Conservation (phyloP, 2,797 vertebrate species). For the Gallinago solitaria region DNA sequence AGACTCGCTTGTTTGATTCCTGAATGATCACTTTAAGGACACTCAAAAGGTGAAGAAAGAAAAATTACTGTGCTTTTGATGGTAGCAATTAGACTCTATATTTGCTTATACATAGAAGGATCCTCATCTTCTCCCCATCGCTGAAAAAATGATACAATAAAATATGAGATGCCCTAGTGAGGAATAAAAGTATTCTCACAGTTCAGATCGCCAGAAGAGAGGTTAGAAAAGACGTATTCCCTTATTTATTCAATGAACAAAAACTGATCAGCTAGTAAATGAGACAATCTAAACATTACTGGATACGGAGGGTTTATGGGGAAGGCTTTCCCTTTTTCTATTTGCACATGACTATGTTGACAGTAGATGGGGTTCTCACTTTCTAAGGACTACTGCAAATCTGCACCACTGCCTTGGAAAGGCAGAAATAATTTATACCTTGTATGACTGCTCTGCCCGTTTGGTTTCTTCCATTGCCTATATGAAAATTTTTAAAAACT, state of each 20-base stretch:
- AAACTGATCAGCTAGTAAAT: background rate
- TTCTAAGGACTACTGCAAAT: background rate
- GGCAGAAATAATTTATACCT: background rate
- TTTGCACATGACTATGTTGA: background rate
- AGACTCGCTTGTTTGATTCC: conserved; percentile 52
- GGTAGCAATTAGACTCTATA: background rate
- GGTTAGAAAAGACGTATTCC: background rate
- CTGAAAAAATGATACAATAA: background rate
- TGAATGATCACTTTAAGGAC: conserved; percentile 54
- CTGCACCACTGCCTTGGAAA: background rate
- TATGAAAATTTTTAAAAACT: background rate
- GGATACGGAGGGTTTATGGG: background rate
- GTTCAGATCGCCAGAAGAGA: background rate
- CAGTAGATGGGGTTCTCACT: background rate
- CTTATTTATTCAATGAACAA: background rate
- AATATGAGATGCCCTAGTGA: background rate
- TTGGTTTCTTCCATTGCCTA: background rate
- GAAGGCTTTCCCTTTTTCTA: background rate
- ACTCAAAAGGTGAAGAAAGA: conserved; percentile 34
- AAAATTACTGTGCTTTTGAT: conserved; percentile 32
- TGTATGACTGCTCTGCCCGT: background rate
- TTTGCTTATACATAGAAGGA: background rate
- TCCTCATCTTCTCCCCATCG: background rate
- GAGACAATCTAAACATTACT: background rate
- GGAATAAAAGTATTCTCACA: background rate